Percentiles rank a stretch among this genome's conserved stretches.
Conservation (phyloP, 2,888 invertebrate species). For the Antheraea assamensis region DNA sequence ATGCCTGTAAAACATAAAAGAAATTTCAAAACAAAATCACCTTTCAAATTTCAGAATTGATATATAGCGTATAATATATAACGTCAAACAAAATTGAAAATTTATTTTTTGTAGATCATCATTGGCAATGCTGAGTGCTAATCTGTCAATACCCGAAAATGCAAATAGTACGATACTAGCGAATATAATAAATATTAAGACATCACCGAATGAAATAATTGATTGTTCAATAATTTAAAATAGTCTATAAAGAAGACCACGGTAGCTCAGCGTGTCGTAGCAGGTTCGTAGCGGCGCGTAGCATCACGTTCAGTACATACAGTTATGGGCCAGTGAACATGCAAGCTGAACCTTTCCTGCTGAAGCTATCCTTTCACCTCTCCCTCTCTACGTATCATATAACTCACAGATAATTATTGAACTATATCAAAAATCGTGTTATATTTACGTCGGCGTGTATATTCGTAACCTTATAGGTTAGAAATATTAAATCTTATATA, state of each 20-base stretch:
- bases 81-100: neutral
- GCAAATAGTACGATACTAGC: neutral
- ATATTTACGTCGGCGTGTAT: conserved; percentile 48
- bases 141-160: neutral
- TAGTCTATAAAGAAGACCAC: neutral
- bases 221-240: neutral
- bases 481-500: conserved; percentile 51
- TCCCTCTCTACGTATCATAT: conserved; percentile 35
- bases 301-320: conserved; percentile 28
- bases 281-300: conserved; percentile 58
- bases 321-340: conserved; percentile 2
- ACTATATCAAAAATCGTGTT: conserved; percentile 44
- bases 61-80: neutral
- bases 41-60: neutral
- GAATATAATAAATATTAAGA: neutral
- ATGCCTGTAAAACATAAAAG: too few relatives aligned
- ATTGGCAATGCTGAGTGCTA: neutral
- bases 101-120: neutral
- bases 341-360: neutral
- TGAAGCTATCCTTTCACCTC: conserved; percentile 33
- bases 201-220: neutral
- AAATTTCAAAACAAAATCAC: neutral
- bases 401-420: conserved; percentile 35
- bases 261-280: conserved; percentile 25
- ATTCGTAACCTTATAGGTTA: conserved; percentile 51